Evolutionary conservation across 2,797 vertebrate genomes (phyloP).

Genomic region (Danio kyathit): DNA sequence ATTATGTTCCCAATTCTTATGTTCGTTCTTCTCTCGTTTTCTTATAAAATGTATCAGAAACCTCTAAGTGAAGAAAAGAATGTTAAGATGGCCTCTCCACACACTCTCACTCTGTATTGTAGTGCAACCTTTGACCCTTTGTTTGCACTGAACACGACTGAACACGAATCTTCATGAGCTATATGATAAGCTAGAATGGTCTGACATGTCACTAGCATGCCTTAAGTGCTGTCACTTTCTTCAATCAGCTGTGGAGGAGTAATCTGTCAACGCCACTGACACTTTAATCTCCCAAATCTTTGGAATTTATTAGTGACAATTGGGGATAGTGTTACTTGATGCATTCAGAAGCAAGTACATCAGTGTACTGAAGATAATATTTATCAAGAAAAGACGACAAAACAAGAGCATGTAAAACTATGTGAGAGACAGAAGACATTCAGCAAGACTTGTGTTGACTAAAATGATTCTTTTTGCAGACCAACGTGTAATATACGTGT

Average conservation of each 20-base stretch:
- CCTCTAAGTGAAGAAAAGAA: background rate
- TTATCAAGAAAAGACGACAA: background rate
- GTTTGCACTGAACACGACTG: constrained; percentile 29
- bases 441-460: background rate
- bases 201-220: constrained; percentile 17
- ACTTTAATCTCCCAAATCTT: constrained; percentile 7
- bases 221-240: constrained; percentile 10
- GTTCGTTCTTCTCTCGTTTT: background rate
- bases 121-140: constrained; percentile 26
- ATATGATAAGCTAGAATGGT: background rate
- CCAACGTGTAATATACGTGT: background rate
- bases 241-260: background rate
- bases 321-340: background rate
- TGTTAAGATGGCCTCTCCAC: constrained; percentile 35
- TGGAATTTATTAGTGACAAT: constrained; percentile 13
- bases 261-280: background rate
- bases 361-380: background rate
- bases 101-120: constrained; percentile 11
- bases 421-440: background rate
- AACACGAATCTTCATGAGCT: constrained; percentile 13
- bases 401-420: background rate
- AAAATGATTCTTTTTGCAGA: background rate
- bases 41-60: background rate
- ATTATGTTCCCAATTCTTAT: background rate
- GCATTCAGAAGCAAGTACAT: background rate